Evolutionary conservation across 2,113 vertebrate genomes (phyloP).

Genomic region (Eudyptes chrysolophus): DNA sequence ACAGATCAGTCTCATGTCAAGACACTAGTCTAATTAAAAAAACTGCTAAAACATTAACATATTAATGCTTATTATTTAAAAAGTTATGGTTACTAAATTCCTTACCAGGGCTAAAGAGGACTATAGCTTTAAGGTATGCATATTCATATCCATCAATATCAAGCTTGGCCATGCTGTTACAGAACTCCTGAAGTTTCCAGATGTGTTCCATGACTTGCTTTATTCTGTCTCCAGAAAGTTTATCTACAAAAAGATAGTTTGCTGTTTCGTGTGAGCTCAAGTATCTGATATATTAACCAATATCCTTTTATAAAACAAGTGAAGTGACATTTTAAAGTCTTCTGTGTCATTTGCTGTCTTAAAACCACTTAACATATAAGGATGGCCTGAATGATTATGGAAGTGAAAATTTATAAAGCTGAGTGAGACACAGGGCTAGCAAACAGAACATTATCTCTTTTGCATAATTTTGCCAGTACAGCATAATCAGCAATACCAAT

Average conservation of each 20-base stretch:
- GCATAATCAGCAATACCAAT: neutral
- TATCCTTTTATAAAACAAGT: neutral
- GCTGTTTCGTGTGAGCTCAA: conserved; percentile 9
- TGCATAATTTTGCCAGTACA: neutral
- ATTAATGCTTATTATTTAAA: neutral
- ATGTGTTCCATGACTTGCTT: conserved; percentile 99
- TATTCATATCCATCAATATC: conserved; percentile 97
- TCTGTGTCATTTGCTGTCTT: neutral
- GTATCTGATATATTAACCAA: neutral
- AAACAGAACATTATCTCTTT: neutral
- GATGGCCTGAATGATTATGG: neutral
- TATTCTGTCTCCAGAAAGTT: conserved; percentile 92
- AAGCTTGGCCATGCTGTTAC: conserved; percentile 95
- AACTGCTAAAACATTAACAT: neutral
- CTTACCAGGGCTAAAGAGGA: conserved; percentile 97
- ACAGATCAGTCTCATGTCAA: neutral
- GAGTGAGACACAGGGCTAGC: neutral
- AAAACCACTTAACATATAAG: neutral
- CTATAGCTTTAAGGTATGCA: conserved; percentile 97
- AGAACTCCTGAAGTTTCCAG: conserved; percentile 99
- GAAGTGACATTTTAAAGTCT: neutral
- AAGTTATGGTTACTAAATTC: conserved; percentile 16
- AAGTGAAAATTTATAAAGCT: neutral
- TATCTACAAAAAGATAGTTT: conserved; percentile 81
- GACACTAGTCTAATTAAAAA: neutral